Evolutionary conservation across 2,797 vertebrate genomes (phyloP).

Genomic region (Simalia tracyae): DNA sequence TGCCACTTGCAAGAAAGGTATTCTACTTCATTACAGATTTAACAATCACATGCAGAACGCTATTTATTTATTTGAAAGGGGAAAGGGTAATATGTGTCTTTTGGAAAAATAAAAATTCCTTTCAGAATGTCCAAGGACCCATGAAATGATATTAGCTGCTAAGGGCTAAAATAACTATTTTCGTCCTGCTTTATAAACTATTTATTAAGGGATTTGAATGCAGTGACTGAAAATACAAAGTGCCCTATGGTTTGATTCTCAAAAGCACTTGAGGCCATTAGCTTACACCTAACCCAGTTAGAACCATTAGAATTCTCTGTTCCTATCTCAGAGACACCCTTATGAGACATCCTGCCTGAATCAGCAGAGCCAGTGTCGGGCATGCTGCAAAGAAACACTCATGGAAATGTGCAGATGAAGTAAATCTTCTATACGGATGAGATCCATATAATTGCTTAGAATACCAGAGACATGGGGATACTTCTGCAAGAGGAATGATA

Average conservation of each 20-base stretch:
- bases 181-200: neutral
- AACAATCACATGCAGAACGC: neutral
- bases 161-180: neutral
- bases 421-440: neutral
- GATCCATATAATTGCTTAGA: neutral
- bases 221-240: neutral
- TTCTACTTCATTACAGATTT: neutral
- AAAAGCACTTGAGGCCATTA: neutral
- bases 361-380: neutral
- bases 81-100: neutral
- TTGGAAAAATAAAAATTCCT: neutral
- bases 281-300: neutral
- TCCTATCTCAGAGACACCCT: neutral
- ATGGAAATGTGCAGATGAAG: neutral
- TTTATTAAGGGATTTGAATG: constrained; percentile 17
- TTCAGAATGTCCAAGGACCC: neutral
- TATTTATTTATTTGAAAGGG: neutral
- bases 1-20: neutral
- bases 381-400: neutral
- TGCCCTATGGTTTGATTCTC: neutral
- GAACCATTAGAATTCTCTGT: neutral
- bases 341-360: neutral
- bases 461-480: neutral
- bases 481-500: no score
- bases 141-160: accelerated